Evolutionary conservation across 2,797 vertebrate species (phyloP), one percentile per base, ranked within the genome.

Genomic region (Allobates femoralis): DNA sequence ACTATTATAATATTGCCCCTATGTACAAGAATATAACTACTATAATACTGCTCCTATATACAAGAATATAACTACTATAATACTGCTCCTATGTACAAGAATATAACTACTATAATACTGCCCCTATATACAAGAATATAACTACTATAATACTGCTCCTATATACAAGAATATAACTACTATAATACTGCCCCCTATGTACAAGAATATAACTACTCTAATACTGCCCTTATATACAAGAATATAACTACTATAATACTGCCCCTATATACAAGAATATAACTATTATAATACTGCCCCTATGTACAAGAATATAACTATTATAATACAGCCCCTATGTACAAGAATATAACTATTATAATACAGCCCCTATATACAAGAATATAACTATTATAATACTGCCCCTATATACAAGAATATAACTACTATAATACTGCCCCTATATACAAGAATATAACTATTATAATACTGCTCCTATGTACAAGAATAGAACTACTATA

Each of bases 331-430:
- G 67, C 67, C 18, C 67, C 67, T 71, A 71, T 71, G 21, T 71
- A 69, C 67, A 69, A 69, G 67, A 69, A 69, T 69, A 69, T 69
- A 69, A 69, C 66, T 32, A 19, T 30, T 67, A 67, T 67, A 32
- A 67, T 67, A 67, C 64, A 18, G 15, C 28, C 16, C 66, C 28
- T 69, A 21, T 69, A 19, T 37, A 37, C 66, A 69, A 69, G 30
- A 37, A 69, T 69, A 21, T 34, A 37, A 69, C 7, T 69, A 21
- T 8, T 37, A 37, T 37, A 21, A 37, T 69, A 37, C 18, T 69
- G 10, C 37, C 10, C 37, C 37, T 41, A 41, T 41, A 8, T 41
- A 41, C 66, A 69, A 37, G 15, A 67, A 32, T 67, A 34, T 67
- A 67, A 34, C 30, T 67, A 34, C 30, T 67, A 67, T 67, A 69